A percentile compares a stretch with the other conserved stretches of the same genome.
These are phyloP conservation scores for Gymnodraco acuticeps DNA, from an alignment of 2,797 vertebrate genomes.

Conservation along the genomic window DNA sequence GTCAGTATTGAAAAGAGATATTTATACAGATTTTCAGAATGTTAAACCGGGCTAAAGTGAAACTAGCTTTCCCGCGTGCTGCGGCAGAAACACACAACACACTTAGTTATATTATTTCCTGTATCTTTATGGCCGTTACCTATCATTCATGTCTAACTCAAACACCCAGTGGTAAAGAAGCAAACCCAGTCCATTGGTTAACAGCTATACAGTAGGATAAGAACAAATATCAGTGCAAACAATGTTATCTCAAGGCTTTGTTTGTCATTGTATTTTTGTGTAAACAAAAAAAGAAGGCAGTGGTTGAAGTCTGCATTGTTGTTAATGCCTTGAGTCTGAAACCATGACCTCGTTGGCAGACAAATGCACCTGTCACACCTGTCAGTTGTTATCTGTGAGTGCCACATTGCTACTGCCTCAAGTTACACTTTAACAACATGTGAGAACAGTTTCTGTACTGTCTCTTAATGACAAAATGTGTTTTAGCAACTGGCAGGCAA, in stretches of 20 bases:
- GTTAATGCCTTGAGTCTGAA: slow-evolving; percentile 19
- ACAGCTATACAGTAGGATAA: background rate
- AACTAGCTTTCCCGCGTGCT: background rate
- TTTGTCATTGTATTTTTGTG: background rate
- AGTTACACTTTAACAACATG: slow-evolving; percentile 48
- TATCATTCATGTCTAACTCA: slow-evolving; percentile 4
- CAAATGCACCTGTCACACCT: slow-evolving; percentile 69
- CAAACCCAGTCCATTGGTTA: background rate
- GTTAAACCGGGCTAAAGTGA: background rate
- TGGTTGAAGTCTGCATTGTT: slow-evolving; percentile 8
- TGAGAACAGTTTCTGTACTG: slow-evolving; percentile 1
- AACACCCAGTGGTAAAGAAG: background rate
- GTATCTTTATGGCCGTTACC: background rate
- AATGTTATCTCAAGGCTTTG: background rate
- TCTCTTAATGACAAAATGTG: background rate
- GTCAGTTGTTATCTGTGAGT: slow-evolving; percentile 48
- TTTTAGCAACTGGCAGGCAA: background rate
- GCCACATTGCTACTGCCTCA: slow-evolving; percentile 9
- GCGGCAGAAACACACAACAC: background rate
- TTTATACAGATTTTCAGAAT: background rate
- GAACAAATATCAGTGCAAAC: background rate
- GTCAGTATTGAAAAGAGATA: background rate
- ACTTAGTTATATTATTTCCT: background rate
- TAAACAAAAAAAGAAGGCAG: background rate
- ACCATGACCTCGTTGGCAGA: slow-evolving; percentile 22